Evolutionary conservation across 2,888 invertebrate genomes (phyloP), one percentile per base, ranked within the genome.

Genomic region (Dicyrtomina minuta): DNA sequence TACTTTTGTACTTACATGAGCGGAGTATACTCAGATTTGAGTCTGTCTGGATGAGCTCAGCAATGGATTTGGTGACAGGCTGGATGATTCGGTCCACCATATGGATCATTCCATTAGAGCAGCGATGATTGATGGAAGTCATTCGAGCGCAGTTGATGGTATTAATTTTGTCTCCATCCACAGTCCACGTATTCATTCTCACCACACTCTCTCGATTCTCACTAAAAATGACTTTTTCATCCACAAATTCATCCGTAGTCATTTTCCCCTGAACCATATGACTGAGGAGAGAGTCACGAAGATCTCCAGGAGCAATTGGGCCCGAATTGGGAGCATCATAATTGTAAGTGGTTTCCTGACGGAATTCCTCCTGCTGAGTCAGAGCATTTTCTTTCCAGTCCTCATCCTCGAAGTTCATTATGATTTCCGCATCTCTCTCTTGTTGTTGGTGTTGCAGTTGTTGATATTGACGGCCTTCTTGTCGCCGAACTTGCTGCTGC

Each of bases 101-200:
- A 79, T 90, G 89, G 15, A 89, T 84, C 66, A 90, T 84, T 17
- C 89, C 89, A 79, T 88, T 88, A 51, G 85, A 85, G 0, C 89
- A 87, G 65, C 86, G 81, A 77, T 87, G 85, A 80, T 90, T 88
- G 33, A 84, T 81, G 70, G 85, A 85, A 43, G 83, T 83, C 41
- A 90, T 81, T 60, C 85, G 84, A 22, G 86, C 86, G 80, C 90
- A 90, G 80, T 90, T 90, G 12, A 87, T 89, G 6, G 89, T 89
- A 27, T 85, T 79, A 75, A 87, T 79, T 73, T 84, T 84, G 70
- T 81, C 82, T 33, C 77, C 78, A 43, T 84, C 83, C 1, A 83
- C 83, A 66, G 84, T 84, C 79, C 86, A 87, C 43, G 84, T 83
- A 79, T 87, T 87, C 74, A 88, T 83, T 65, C 87, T 80, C 61